A percentile compares a stretch with the other conserved stretches of the same genome.
These are phyloP conservation scores for Podabrus alpinus DNA, from an alignment of 2,888 invertebrate species.

Conservation along the genomic window DNA sequence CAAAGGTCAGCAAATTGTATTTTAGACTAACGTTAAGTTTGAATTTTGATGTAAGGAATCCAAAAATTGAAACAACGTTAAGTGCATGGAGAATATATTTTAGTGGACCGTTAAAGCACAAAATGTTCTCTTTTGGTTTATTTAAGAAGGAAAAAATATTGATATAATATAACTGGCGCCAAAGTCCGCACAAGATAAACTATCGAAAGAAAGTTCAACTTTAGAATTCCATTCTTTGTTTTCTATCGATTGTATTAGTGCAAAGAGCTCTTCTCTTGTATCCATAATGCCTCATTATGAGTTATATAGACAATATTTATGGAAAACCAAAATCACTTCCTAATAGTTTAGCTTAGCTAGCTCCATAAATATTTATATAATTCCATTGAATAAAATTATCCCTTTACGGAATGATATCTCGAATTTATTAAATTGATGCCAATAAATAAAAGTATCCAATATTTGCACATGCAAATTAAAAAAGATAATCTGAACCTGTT, in stretches of 20 bases:
- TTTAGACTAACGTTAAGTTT: background rate
- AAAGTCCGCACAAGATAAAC: conserved; percentile 30
- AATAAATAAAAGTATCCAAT: background rate
- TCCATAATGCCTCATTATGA: conserved; percentile 18
- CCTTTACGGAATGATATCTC: background rate
- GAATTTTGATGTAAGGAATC: background rate
- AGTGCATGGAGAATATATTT: background rate
- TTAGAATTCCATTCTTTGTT: conserved; percentile 29
- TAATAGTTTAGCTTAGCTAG: conserved; percentile 3
- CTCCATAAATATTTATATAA: background rate
- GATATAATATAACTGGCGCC: conserved; percentile 35
- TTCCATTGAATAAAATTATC: background rate
- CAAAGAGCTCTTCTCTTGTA: conserved; percentile 18
- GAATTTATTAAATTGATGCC: background rate
- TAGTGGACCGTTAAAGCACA: conserved; percentile 3
- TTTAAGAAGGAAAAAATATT: conserved; percentile 32
- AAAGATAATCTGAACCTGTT: background rate
- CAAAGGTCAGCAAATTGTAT: conserved; percentile 8
- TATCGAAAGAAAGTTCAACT: conserved; percentile 31
- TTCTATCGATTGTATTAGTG: conserved; percentile 33
- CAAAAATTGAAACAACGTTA: background rate
- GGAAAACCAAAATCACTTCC: background rate
- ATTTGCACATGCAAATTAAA: background rate
- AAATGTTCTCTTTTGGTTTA: conserved; percentile 19
- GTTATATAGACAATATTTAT: conserved; percentile 5